phyloP scores from a whole-genome alignment of 64 coral and sea anemone species.

The Cladopsammia gracilis region DNA sequence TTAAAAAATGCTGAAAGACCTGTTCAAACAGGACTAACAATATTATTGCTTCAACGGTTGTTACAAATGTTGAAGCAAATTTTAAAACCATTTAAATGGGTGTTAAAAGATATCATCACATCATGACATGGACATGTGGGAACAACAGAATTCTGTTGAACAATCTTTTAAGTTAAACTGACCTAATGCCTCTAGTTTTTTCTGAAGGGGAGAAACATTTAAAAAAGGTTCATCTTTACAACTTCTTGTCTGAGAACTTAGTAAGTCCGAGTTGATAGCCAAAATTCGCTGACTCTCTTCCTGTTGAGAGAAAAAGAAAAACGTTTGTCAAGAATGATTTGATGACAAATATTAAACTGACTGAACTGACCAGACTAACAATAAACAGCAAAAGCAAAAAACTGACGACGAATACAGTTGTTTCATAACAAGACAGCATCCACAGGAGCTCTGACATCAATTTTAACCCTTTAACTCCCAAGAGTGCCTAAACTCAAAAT shows the following conservation, averaged over 20 bases:
- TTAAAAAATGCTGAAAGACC: no score
- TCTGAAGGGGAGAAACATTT: constrained; percentile 82
- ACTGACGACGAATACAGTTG: background rate
- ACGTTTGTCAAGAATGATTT: background rate
- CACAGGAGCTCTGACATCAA: no score
- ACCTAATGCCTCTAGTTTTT: constrained; percentile 92
- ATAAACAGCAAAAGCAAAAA: no score
- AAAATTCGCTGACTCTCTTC: constrained; percentile 98
- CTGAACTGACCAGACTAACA: background rate
- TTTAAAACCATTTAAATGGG: no score
- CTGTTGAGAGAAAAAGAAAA: constrained; percentile 40
- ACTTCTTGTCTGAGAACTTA: constrained; percentile 92
- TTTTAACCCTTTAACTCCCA: no score
- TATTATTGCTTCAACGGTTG: no score
- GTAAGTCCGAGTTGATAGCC: constrained; percentile 94
- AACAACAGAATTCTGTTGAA: background rate
- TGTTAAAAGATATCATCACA: no score
- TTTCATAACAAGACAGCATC: no score
- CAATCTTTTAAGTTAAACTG: background rate
- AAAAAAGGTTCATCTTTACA: constrained; percentile 94
- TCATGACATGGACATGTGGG: no score
- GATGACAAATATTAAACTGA: background rate
- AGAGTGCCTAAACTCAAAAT: no score
- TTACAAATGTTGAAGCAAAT: no score
- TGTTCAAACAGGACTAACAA: no score